These are phyloP conservation scores for Hydrolagus colliei DNA, from an alignment of 2,797 vertebrate species.

Conservation along the genomic window DNA sequence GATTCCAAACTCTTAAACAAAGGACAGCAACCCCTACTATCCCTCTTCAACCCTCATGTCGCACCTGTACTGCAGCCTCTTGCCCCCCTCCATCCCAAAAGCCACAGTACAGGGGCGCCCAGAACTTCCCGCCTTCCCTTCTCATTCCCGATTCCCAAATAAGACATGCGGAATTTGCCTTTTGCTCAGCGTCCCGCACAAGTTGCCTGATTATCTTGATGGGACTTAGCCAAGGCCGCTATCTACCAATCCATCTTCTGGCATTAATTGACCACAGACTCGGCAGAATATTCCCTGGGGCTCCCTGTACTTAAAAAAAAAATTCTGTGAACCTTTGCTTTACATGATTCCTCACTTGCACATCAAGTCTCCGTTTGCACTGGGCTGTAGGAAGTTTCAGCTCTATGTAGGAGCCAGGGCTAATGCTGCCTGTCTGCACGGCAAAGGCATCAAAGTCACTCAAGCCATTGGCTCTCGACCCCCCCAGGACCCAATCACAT, in stretches of 20 bases:
- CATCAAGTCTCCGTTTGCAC: conserved; percentile 36
- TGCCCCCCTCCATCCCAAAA: neutral
- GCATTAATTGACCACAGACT: neutral
- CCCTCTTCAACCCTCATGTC: too few species aligned
- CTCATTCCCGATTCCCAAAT: neutral
- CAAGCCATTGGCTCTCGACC: conserved; percentile 55
- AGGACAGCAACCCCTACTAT: too few species aligned
- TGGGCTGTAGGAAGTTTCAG: conserved; percentile 34
- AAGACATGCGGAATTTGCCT: neutral
- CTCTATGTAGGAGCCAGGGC: conserved; percentile 50
- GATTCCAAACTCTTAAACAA: too few species aligned
- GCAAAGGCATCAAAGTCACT: conserved; percentile 59
- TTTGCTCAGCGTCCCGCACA: neutral
- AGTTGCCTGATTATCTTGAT: neutral
- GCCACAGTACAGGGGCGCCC: neutral
- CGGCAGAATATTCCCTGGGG: neutral
- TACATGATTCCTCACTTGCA: neutral
- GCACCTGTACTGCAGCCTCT: too few species aligned
- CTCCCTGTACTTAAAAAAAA: too few species aligned
- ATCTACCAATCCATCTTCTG: neutral
- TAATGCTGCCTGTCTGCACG: conserved; percentile 65
- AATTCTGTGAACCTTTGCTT: neutral
- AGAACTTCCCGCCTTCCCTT: neutral
- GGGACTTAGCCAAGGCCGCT: neutral
- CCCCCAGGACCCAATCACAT: conserved; percentile 51